Percentiles rank a stretch among this genome's conserved stretches.
Conservation (phyloP, 2,113 vertebrate species). For the Aegotheles bennettii region DNA sequence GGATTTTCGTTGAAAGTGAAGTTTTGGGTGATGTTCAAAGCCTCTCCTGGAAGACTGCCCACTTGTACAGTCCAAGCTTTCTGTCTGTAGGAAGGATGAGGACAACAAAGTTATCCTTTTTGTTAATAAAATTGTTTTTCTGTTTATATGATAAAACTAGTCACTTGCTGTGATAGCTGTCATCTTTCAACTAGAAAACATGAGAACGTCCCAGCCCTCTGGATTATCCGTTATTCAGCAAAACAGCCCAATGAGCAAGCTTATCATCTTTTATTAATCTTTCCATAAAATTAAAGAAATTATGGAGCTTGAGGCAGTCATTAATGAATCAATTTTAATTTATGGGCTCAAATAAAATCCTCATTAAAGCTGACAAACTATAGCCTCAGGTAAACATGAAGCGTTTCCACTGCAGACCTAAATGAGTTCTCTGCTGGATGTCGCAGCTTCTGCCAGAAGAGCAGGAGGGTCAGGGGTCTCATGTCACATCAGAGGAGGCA, state of each 20-base stretch:
- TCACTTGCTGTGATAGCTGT: not conserved
- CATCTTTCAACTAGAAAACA: not conserved
- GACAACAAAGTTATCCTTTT: not conserved
- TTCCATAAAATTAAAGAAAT: slow-evolving; percentile 38
- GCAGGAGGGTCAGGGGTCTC: not conserved
- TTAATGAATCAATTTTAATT: slow-evolving; percentile 69
- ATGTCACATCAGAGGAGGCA: not conserved
- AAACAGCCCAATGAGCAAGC: not conserved
- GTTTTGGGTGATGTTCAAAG: slow-evolving; percentile 19
- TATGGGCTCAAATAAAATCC: slow-evolving; percentile 59
- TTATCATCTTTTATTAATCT: slow-evolving; percentile 36
- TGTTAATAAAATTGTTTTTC: not conserved
- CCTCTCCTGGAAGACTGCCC: not conserved
- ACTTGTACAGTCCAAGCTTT: not conserved
- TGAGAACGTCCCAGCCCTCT: not conserved
- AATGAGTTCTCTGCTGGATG: not conserved
- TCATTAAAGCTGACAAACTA: slow-evolving; percentile 51
- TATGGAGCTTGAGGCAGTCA: slow-evolving; percentile 41
- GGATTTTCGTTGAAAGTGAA: slow-evolving; percentile 1
- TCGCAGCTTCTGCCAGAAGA: not conserved
- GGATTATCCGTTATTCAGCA: slow-evolving; percentile 11
- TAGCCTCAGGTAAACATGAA: slow-evolving; percentile 36
- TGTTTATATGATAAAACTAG: not conserved
- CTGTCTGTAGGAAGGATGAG: not conserved
- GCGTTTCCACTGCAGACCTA: slow-evolving; percentile 24